phyloP scores from a whole-genome alignment of 1,140 invertebrate genomes.

The Drosophila pachea region DNA sequence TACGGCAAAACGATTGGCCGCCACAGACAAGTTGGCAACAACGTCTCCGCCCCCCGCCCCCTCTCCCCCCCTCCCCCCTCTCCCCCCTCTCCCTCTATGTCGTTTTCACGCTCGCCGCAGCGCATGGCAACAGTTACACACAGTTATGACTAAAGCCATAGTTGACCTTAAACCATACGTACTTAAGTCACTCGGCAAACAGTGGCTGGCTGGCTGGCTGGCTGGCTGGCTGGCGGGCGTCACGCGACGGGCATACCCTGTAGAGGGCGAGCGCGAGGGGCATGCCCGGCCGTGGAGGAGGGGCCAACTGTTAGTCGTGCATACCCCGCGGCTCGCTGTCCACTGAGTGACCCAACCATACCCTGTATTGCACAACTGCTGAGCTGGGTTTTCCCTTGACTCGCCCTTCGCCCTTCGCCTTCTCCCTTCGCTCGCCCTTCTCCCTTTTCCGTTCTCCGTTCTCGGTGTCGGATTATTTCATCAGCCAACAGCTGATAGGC shows the following conservation, averaged over 20 bases:
- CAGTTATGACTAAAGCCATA: conserved; percentile 32
- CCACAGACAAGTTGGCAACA: conserved; percentile 47
- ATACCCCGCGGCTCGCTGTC: background rate
- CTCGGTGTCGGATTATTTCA: conserved; percentile 19
- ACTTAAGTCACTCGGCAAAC: conserved; percentile 31
- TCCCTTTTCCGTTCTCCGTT: conserved; percentile 8
- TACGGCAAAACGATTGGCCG: conserved; percentile 36
- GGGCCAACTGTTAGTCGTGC: background rate
- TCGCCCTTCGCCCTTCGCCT: too few relatives aligned
- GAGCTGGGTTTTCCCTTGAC: conserved; percentile 24
- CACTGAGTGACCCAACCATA: conserved; percentile 20
- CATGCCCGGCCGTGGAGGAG: background rate
- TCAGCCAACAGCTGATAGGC: conserved; percentile 12
- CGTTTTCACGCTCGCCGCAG: too few relatives aligned
- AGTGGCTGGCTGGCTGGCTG: too few relatives aligned
- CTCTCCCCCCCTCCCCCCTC: background rate
- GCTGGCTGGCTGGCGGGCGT: conserved; percentile 31
- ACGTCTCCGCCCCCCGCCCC: background rate
- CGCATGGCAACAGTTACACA: conserved; percentile 42
- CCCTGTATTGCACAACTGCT: conserved; percentile 28
- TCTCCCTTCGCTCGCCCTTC: too few relatives aligned
- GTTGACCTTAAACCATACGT: conserved; percentile 41
- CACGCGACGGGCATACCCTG: conserved; percentile 40
- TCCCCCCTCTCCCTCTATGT: too few relatives aligned
- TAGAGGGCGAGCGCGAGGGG: background rate